phyloP scores from a whole-genome alignment of 2,113 vertebrate genomes.

The Oncorhynchus tshawytscha region DNA sequence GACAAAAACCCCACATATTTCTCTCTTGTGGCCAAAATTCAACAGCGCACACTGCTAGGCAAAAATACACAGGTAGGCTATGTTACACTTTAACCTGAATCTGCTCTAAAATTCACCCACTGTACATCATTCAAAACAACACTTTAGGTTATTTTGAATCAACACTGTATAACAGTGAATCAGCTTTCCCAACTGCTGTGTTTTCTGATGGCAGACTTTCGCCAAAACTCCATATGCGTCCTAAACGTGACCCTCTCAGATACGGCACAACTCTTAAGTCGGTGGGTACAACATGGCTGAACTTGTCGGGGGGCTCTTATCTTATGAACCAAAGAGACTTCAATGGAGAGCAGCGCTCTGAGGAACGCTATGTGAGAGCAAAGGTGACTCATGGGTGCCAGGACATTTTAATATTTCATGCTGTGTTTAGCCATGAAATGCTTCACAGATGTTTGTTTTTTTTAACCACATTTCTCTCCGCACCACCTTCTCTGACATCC shows the following conservation, averaged over 20 bases:
- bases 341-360: background rate
- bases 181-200: background rate
- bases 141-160: too few relatives aligned
- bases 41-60: too few relatives aligned
- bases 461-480: background rate
- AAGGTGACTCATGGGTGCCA: background rate
- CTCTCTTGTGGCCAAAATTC: too few relatives aligned
- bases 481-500: background rate
- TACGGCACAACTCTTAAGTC: background rate
- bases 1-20: too few relatives aligned
- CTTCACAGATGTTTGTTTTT: background rate
- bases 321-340: background rate
- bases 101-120: too few relatives aligned
- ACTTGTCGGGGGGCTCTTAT: background rate
- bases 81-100: too few relatives aligned
- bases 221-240: background rate
- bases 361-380: background rate
- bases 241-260: background rate
- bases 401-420: conserved; percentile 3
- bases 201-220: background rate
- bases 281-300: background rate
- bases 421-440: conserved; percentile 19
- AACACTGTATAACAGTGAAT: too few relatives aligned
- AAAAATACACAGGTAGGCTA: too few relatives aligned
- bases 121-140: too few relatives aligned